Evolutionary conservation across 2,113 vertebrate genomes (phyloP).

Genomic region (Epinephelus cyanopodus): DNA sequence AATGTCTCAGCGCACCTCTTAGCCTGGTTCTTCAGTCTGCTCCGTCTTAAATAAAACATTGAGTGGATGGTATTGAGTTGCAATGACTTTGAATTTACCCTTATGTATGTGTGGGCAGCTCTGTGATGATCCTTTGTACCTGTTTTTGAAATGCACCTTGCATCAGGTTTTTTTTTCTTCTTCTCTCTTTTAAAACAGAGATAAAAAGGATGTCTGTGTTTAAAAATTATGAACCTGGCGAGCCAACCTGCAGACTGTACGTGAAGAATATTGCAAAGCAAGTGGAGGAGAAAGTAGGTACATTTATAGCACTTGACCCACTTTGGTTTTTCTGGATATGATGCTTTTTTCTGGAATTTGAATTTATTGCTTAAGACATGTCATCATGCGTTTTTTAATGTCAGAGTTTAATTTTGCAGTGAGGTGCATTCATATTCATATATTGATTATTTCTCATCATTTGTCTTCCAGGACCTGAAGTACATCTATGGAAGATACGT

Average conservation of each 20-base stretch:
- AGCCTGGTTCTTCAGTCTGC: neutral
- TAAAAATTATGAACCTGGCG: constrained; percentile 95
- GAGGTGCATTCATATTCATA: constrained; percentile 11
- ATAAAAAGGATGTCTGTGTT: constrained; percentile 95
- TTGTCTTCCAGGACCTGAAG: constrained; percentile 91
- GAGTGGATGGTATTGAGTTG: constrained; percentile 10
- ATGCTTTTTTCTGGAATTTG: neutral
- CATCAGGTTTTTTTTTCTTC: constrained; percentile 1
- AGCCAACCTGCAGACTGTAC: constrained; percentile 97
- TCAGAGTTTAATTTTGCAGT: neutral
- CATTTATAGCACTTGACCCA: constrained; percentile 21
- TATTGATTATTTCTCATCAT: neutral
- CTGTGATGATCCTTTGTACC: constrained; percentile 49
- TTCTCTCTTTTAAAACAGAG: constrained; percentile 85
- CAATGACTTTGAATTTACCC: constrained; percentile 42
- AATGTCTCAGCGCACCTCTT: neutral
- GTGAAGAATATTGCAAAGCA: constrained; percentile 98
- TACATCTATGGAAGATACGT: constrained; percentile 97
- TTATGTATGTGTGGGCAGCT: constrained; percentile 15
- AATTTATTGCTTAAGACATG: constrained; percentile 10
- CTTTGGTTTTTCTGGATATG: constrained; percentile 12
- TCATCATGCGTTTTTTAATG: neutral
- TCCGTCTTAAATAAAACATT: constrained; percentile 32
- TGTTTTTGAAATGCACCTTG: constrained; percentile 48
- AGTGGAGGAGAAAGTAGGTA: constrained; percentile 94